Evolutionary conservation across 2,888 invertebrate genomes (phyloP), one percentile per base, ranked within the genome.

Genomic region (Eupithecia centaureata): DNA sequence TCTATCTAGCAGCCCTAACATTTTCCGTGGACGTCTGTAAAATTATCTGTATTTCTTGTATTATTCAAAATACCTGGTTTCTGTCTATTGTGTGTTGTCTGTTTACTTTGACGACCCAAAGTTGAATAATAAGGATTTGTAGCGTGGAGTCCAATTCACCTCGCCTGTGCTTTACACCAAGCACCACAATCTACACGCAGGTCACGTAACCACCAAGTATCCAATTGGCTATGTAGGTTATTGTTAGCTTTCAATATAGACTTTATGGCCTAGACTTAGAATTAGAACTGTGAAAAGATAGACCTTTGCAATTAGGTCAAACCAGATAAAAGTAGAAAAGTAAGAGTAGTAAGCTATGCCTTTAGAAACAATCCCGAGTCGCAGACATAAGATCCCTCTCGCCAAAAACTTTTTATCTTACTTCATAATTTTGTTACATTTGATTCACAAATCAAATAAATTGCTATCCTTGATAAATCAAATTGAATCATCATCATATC

Each of bases 121-220:
- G 35, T 15, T 18, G 10, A 42, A 2, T 10, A 18, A 7, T 15
- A 2, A n/a, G n/a, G n/a, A n/a, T 51, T 25, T 13, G 25, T 0
- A 4, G 27, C 27, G 52, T 15, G 52, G 51, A 51, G 51, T 51
- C 51, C 25, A 25, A 52, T 27, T 52, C 25, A 27, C 27, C 12
- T 35, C 30, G 56, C 10, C 56, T 56, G 56, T 30, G 30, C 18
- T 56, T 33, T 13, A 22, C 25, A 27, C 52, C 25, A 58, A 54
- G 32, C 54, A 52, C 47, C 33, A 35, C 61, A 33, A 54, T 47
- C 27, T 38, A 63, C 63, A 63, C 56, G 63, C 63, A 38, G 38
- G 56, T 38, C 56, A 38, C 63, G 54, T 38, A 42, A 52, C 27
- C 51, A 52, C 51, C 27, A 27, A 27, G 52, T 52, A 52, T 52